Base-by-base conservation (phyloP, 2,797 vertebrate species). In the Sebastes cheni region DNA sequence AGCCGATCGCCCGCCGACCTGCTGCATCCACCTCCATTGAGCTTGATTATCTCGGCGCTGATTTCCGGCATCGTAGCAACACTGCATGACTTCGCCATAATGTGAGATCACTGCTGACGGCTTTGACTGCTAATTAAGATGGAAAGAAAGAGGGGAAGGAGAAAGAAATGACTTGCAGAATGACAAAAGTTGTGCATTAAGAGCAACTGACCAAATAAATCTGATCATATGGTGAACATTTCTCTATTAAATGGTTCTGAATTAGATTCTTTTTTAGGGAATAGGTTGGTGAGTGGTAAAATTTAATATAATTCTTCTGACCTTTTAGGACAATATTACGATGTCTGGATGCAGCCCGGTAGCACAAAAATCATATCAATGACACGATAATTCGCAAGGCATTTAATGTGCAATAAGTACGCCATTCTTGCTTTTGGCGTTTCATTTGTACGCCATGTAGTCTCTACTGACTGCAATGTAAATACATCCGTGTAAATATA, bases 1-100 rank as follows among this genome's bases (percentile, higher is more conserved):
- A 62, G 36, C 61, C 67, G 81, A 86, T 86, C 68, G 46, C 88
- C 70, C 66, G n/a, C 77, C 68, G 59, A 81, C 80, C 82, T 72
- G 82, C 60, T 69, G 58, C 82, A 79, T 86, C 67, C 72, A 75
- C 81, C 81, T 89, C 61, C 70, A 79, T 29, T 25, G 42, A 83
- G 77, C 78, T 71, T 90, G 81, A 91, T 91, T 93, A 85, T 88
- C 77, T 86, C 52, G 1, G 54, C 6, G 29, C 68, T 85, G 75
- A 83, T 84, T 83, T 88, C 75, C 50, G 27, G 72, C 60, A 85
- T 85, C 42, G 68, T 56, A 59, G 27, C 76, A 50, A 54, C 68
- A 1, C 72, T 3, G 66, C 67, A 34, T 67, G 87, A 81, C 69
- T 36, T 77, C 86, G 59, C 50, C 20, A 50, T 76, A 75, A 71